Evolutionary conservation across 1,140 invertebrate species (phyloP).

Genomic region (Bombus difficillimus): DNA sequence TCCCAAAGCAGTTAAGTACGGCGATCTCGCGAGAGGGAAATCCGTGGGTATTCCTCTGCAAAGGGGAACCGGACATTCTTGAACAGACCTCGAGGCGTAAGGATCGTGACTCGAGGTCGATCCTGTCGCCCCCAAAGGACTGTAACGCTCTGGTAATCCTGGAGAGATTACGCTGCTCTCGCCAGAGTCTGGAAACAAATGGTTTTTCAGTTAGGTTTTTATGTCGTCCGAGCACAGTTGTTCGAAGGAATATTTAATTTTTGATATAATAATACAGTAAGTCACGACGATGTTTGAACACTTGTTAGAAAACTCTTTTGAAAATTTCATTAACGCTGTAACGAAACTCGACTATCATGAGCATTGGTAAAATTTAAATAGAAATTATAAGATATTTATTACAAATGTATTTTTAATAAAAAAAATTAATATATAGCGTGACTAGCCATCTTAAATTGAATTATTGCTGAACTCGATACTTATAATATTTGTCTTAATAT

Average conservation of each 20-base stretch:
- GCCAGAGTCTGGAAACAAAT: conserved; percentile 75
- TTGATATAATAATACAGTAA: background rate
- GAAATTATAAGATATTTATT: no score
- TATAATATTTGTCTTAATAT: no score
- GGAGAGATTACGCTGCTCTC: conserved; percentile 82
- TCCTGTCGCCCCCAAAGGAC: conserved; percentile 77
- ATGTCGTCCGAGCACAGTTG: background rate
- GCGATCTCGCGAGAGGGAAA: conserved; percentile 78
- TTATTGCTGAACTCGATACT: no score
- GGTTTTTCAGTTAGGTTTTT: conserved; percentile 1
- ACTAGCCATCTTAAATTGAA: no score
- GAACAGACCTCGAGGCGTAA: conserved; percentile 76
- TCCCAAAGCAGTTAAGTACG: conserved; percentile 78
- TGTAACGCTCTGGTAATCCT: conserved; percentile 80
- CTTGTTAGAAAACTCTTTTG: background rate
- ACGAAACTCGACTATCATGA: no score
- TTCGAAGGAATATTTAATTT: background rate
- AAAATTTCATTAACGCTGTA: no score
- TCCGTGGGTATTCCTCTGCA: conserved; percentile 78
- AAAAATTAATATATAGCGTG: no score
- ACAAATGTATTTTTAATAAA: no score
- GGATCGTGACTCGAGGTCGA: conserved; percentile 79
- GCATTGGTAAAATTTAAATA: no score
- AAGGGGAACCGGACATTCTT: conserved; percentile 77
- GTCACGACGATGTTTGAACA: background rate